Conservation (phyloP, 2,113 vertebrate species). For the Thalassoma bifasciatum region DNA sequence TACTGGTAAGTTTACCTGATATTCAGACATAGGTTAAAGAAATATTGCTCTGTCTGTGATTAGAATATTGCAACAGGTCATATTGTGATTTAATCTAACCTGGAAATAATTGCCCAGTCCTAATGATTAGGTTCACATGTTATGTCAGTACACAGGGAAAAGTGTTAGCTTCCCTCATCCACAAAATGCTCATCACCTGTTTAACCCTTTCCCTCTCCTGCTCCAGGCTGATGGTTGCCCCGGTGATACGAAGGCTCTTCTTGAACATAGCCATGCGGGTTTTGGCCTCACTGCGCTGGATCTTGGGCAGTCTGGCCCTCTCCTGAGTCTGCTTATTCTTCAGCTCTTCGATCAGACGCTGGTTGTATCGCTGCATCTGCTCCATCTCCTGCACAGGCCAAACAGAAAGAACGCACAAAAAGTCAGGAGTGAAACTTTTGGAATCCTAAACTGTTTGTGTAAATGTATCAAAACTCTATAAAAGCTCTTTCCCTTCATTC, state of each 20-base stretch:
- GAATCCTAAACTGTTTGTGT: background rate
- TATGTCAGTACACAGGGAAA: no score
- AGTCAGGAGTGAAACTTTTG: background rate
- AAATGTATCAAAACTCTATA: background rate
- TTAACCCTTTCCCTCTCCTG: conserved; percentile 98
- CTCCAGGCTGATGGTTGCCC: conserved; percentile 89
- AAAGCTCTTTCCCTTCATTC: background rate
- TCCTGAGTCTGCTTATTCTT: conserved; percentile 96
- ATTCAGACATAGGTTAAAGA: no score
- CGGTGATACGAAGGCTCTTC: conserved; percentile 96
- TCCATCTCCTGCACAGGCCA: conserved; percentile 89
- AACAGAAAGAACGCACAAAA: background rate
- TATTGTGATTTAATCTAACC: no score
- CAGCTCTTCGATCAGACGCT: conserved; percentile 94
- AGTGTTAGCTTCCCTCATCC: no score
- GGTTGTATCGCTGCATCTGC: conserved; percentile 98
- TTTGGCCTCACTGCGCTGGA: conserved; percentile 96
- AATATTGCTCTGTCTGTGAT: no score
- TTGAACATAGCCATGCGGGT: conserved; percentile 99
- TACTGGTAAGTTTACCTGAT: no score
- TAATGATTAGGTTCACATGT: no score
- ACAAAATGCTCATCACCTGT: conserved; percentile 81
- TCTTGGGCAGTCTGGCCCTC: conserved; percentile 94
- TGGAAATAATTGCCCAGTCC: no score
- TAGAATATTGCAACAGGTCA: no score